Base-by-base conservation (phyloP, 2,888 invertebrate genomes). In the Limulus polyphemus region DNA sequence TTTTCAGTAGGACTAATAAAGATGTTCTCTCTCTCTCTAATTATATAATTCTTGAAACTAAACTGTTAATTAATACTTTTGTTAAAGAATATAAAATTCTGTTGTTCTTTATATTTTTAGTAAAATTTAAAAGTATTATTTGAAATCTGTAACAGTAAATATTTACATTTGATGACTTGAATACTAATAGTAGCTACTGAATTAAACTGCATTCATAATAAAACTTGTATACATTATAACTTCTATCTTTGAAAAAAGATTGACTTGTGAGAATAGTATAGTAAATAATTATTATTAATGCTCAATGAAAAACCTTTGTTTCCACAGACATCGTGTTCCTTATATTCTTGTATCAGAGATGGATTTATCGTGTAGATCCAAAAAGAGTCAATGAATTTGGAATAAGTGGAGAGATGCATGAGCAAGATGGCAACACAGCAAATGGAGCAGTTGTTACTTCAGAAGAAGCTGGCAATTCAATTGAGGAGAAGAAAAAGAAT, bases 321-420 rank as follows among this genome's bases (percentile, higher is more conserved):
- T 68, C 81, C 79, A 61, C 81, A 85, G 91, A 99, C 79, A 94
- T 99, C 72, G 90, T 99, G 56, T 99, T 99, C 83, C 88, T 98
- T 77, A 90, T 99, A 76, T 99, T 94, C 82, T 81, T 99, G 68
- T 99, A 99, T 77, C 99, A 99, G 79, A 85, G 93, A 68, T 99
- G 92, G 88, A 95, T 97, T 70, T 99, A 99, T 80, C 91, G 93
- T 72, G 95, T 92, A 55, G 99, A 99, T 78, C 89, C 87, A 63
- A 87, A 86, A 68, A 83, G 99, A 68, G 85, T 93, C 60, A 99
- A 99, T 77, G 99, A 99, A 77, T 99, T 92, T 80, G 99, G 99
- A n/a, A 94, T 90, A 76, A 90, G 91, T 54, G 92, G 88, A 52
- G 95, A 95, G 76, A 91, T 90, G 86, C 84, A 86, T 69, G 80